A percentile compares a stretch with the other conserved stretches of the same genome.
phyloP scores from a whole-genome alignment of 2,797 vertebrate species.

The Champsocephalus esox region DNA sequence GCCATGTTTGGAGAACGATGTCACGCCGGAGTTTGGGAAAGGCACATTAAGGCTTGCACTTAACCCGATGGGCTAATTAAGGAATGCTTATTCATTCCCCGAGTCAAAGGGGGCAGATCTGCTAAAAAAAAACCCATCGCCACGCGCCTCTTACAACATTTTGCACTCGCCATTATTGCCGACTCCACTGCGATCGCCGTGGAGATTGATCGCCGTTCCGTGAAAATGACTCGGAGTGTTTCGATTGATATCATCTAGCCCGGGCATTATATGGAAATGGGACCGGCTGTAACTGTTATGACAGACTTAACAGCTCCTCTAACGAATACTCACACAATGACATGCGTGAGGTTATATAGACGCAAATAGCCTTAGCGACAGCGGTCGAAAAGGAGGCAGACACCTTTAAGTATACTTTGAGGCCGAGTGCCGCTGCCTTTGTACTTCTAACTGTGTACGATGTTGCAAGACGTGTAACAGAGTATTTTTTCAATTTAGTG shows the following conservation, averaged over 20 bases:
- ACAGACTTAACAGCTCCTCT: constrained; percentile 40
- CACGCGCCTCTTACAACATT: constrained; percentile 91
- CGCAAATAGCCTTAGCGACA: constrained; percentile 35
- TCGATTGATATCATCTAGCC: constrained; percentile 70
- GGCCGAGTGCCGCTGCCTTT: not conserved
- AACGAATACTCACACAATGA: constrained; percentile 49
- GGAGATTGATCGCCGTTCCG: constrained; percentile 77
- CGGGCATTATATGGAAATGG: constrained; percentile 74
- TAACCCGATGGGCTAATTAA: constrained; percentile 99
- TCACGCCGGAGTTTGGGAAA: constrained; percentile 98
- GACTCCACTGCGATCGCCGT: constrained; percentile 58
- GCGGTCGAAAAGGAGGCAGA: constrained; percentile 2
- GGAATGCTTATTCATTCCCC: constrained; percentile 96
- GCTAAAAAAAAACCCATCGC: constrained; percentile 87
- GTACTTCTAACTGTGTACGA: no score
- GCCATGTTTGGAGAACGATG: constrained; percentile 99
- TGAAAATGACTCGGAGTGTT: constrained; percentile 77
- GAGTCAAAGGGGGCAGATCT: constrained; percentile 88
- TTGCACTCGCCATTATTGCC: constrained; percentile 93
- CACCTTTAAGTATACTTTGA: not conserved
- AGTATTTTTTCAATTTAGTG: no score
- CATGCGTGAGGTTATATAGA: constrained; percentile 47
- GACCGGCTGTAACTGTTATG: constrained; percentile 58
- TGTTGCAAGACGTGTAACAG: no score
- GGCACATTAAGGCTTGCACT: constrained; percentile 99